phyloP scores from a whole-genome alignment of 2,797 vertebrate species.

The Delichon dasypus region DNA sequence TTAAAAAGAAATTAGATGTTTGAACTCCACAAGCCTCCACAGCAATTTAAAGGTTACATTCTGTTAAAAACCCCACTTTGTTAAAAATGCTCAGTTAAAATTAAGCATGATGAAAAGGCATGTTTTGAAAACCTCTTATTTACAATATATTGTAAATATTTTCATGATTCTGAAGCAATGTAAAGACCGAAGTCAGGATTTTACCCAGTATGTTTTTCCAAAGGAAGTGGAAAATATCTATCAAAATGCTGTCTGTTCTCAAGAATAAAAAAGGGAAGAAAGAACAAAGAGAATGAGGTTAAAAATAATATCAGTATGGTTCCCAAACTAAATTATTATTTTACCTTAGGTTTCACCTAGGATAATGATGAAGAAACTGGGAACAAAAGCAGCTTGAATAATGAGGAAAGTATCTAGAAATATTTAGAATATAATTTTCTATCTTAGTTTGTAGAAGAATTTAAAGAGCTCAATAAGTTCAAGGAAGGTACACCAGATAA shows the following conservation, averaged over 20 bases:
- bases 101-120: not conserved
- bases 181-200: not conserved
- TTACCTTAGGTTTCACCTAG: not conserved
- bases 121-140: not conserved
- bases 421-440: not conserved
- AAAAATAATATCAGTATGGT: not conserved
- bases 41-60: not conserved
- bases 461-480: not conserved
- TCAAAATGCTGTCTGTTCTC: not conserved
- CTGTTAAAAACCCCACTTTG: not conserved
- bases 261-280: not conserved
- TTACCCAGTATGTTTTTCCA: not conserved
- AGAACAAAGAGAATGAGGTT: not conserved
- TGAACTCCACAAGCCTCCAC: not conserved
- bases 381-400: not conserved
- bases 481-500: not conserved
- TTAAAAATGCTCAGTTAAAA: not conserved
- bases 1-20: not conserved
- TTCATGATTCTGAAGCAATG: not conserved
- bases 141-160: not conserved
- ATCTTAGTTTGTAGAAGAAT: not conserved
- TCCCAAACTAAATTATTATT: not conserved
- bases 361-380: not conserved
- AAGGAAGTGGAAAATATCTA: not conserved
- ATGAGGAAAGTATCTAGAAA: not conserved